Conservation (phyloP, 2,113 vertebrate genomes). For the Xenus cinereus region DNA sequence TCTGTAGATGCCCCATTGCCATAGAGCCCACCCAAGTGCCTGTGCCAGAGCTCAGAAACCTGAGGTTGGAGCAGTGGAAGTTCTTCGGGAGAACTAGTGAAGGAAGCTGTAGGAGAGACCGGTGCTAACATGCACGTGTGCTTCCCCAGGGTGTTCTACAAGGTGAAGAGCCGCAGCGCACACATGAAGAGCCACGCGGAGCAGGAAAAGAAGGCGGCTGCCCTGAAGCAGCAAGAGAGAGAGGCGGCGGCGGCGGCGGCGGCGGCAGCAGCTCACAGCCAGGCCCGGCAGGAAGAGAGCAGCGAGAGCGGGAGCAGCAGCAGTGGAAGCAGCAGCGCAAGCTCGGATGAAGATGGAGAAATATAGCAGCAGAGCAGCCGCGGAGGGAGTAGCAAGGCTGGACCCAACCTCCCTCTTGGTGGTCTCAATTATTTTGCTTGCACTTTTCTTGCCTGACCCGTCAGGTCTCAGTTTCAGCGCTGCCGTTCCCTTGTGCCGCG, state of each 20-base stretch:
- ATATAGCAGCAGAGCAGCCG: constrained; percentile 45
- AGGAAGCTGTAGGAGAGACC: neutral
- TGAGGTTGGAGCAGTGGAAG: neutral
- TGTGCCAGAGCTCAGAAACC: neutral
- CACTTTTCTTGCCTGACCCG: neutral
- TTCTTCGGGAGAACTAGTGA: neutral
- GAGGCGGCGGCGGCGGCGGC: constrained; percentile 71
- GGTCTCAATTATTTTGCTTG: neutral
- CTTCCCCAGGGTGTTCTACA: constrained; percentile 85
- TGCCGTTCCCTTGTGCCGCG: neutral
- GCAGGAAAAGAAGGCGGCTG: constrained; percentile 96
- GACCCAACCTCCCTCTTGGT: neutral
- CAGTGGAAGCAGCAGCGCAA: constrained; percentile 75
- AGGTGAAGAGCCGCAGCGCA: constrained; percentile 98
- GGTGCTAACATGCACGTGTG: accelerated
- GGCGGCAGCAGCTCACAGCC: constrained; percentile 63
- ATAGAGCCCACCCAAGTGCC: accelerated
- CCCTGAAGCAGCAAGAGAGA: constrained; percentile 82
- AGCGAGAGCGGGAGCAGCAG: constrained; percentile 27
- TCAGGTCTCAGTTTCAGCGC: constrained; percentile 28
- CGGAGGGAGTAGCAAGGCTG: constrained; percentile 17
- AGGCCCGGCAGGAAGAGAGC: constrained; percentile 68
- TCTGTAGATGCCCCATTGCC: neutral
- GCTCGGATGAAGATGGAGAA: constrained; percentile 77
- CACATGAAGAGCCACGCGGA: constrained; percentile 99